These are phyloP conservation scores for Trinectes maculatus DNA, from an alignment of 2,113 vertebrate species.

Conservation along the genomic window DNA sequence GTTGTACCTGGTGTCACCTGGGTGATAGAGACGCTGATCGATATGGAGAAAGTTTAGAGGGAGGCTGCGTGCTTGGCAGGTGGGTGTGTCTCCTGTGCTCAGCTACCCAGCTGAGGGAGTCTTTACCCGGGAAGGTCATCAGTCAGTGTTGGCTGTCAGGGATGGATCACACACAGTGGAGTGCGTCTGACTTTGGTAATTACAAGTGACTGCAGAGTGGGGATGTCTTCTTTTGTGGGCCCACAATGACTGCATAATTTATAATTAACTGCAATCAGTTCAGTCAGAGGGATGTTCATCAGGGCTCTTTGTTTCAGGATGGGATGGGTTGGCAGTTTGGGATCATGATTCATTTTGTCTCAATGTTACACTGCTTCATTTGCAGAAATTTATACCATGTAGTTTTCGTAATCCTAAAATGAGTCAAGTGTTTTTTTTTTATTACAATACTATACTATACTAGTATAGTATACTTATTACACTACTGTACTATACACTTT, in stretches of 20 bases:
- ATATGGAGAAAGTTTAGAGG: conserved; percentile 75
- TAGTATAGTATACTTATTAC: too few relatives aligned
- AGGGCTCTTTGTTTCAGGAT: conserved; percentile 64
- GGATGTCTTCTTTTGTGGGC: conserved; percentile 99
- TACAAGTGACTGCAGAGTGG: conserved; percentile 97
- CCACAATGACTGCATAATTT: conserved; percentile 97
- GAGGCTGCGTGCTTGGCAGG: background rate
- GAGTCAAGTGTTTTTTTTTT: background rate
- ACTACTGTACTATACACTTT: too few relatives aligned
- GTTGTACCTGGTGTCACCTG: conserved; percentile 87
- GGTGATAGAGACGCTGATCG: conserved; percentile 53
- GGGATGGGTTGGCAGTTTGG: conserved; percentile 16
- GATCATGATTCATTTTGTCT: conserved; percentile 39
- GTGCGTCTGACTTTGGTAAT: conserved; percentile 93
- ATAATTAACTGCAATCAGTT: conserved; percentile 85
- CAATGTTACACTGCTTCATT: conserved; percentile 20
- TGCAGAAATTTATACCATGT: conserved; percentile 3
- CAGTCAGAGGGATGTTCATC: conserved; percentile 67
- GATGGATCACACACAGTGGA: conserved; percentile 90
- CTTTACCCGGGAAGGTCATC: conserved; percentile 94
- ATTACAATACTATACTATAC: too few relatives aligned
- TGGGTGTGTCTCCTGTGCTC: conserved; percentile 41
- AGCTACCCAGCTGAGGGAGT: conserved; percentile 86
- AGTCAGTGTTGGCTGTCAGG: conserved; percentile 95
- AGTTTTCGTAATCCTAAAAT: background rate